These are phyloP conservation scores for Rhegmatorhina hoffmannsi DNA, from an alignment of 2,113 vertebrate genomes.

Conservation along the genomic window DNA sequence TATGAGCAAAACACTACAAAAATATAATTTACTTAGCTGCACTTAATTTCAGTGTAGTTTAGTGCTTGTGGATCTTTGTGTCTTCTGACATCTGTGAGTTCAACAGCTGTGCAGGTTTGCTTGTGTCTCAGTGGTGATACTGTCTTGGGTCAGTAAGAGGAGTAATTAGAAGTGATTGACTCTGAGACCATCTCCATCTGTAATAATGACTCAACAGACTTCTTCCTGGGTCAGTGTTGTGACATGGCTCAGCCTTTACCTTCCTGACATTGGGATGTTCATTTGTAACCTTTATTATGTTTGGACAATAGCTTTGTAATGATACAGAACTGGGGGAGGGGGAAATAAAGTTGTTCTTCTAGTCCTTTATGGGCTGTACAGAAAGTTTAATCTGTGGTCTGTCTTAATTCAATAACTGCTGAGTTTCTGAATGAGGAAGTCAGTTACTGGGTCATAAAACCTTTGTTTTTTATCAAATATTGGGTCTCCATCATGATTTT, in stretches of 20 bases:
- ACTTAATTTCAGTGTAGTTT: neutral
- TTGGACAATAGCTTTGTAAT: neutral
- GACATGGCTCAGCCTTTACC: neutral
- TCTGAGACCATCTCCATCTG: neutral
- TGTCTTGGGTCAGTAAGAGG: neutral
- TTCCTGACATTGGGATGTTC: neutral
- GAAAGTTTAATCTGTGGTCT: neutral
- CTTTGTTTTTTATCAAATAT: neutral
- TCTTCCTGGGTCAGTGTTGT: neutral
- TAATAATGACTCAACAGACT: neutral
- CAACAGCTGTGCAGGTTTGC: neutral
- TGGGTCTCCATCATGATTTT: neutral
- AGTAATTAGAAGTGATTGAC: neutral
- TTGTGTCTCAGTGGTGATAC: neutral
- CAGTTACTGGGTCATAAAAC: neutral
- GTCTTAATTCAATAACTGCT: neutral
- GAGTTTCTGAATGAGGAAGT: neutral
- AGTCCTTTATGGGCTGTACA: neutral
- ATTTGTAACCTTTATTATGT: neutral
- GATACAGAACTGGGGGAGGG: neutral
- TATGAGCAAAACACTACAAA: neutral
- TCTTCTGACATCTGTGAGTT: neutral
- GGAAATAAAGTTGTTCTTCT: fast-evolving
- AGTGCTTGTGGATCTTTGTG: neutral
- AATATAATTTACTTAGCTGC: neutral